Evolutionary conservation across 2,888 invertebrate species (phyloP).

Genomic region (Hirtodrosophila trivittata): DNA sequence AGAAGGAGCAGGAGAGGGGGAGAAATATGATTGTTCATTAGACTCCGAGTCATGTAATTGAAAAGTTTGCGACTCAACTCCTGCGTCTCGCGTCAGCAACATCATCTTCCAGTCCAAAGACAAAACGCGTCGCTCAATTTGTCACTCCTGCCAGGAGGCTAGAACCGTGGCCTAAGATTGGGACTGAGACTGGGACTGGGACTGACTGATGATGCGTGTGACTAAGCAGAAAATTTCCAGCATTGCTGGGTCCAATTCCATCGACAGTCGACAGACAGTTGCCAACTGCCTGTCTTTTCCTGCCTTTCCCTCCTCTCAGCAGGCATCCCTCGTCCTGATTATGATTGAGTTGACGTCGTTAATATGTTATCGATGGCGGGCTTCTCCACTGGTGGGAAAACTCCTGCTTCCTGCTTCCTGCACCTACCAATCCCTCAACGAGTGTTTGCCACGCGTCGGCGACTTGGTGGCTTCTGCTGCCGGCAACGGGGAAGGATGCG

Average conservation of each 20-base stretch:
- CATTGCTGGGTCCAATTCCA: conserved; percentile 32
- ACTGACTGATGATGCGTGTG: conserved; percentile 60
- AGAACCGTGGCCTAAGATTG: conserved; percentile 51
- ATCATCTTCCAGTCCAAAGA: conserved; percentile 28
- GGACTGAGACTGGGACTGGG: conserved; percentile 32
- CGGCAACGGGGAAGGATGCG: too few relatives aligned
- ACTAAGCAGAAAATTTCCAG: conserved; percentile 62
- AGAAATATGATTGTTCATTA: conserved; percentile 23
- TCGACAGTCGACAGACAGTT: conserved; percentile 28
- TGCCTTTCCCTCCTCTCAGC: not conserved
- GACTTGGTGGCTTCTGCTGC: conserved; percentile 5
- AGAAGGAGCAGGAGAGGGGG: not conserved
- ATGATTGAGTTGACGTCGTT: conserved; percentile 80
- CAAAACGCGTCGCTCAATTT: conserved; percentile 69
- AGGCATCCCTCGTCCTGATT: conserved; percentile 43
- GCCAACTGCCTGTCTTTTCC: not conserved
- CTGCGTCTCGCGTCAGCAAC: conserved; percentile 1
- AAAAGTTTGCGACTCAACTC: conserved; percentile 46
- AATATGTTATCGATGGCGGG: conserved; percentile 69
- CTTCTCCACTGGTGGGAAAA: not conserved
- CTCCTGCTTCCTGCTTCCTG: not conserved
- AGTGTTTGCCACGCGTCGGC: conserved; percentile 19
- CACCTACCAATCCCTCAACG: conserved; percentile 22
- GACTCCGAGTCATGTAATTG: conserved; percentile 54
- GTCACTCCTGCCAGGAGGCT: conserved; percentile 37